Conservation (phyloP, 2,797 vertebrate species). For the Myripristis murdjan region DNA sequence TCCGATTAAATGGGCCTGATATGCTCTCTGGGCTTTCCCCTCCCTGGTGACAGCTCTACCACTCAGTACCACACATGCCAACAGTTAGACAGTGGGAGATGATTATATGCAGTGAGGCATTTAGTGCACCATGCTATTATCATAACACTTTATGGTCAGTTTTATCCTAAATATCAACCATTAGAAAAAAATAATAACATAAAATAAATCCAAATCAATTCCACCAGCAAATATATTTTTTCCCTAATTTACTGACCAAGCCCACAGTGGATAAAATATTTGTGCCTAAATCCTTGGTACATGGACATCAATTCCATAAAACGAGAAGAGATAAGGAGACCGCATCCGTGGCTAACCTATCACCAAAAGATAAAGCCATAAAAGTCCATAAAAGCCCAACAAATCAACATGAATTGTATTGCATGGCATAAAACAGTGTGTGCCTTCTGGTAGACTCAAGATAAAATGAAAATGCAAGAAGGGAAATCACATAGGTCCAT, state of each 20-base stretch:
- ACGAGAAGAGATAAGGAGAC: constrained; percentile 39
- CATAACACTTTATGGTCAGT: neutral
- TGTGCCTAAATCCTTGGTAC: neutral
- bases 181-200: too few species aligned
- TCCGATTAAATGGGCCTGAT: constrained; percentile 79
- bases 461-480: constrained; percentile 29
- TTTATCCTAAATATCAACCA: neutral
- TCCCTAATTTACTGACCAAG: constrained; percentile 18
- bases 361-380: constrained; percentile 33
- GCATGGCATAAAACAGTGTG: neutral
- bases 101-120: constrained; percentile 11
- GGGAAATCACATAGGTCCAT: constrained; percentile 25
- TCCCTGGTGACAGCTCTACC: constrained; percentile 37
- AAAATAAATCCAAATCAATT: too few species aligned
- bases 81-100: neutral
- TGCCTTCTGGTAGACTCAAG: constrained; percentile 33
- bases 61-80: constrained; percentile 27
- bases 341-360: constrained; percentile 14
- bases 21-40: constrained; percentile 64
- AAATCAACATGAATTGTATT: constrained; percentile 35
- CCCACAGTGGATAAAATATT: neutral
- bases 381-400: constrained; percentile 24
- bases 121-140: neutral
- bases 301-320: constrained; percentile 20
- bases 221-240: too few species aligned